phyloP scores from a whole-genome alignment of 2,888 invertebrate species.

The Antheraea assamensis region DNA sequence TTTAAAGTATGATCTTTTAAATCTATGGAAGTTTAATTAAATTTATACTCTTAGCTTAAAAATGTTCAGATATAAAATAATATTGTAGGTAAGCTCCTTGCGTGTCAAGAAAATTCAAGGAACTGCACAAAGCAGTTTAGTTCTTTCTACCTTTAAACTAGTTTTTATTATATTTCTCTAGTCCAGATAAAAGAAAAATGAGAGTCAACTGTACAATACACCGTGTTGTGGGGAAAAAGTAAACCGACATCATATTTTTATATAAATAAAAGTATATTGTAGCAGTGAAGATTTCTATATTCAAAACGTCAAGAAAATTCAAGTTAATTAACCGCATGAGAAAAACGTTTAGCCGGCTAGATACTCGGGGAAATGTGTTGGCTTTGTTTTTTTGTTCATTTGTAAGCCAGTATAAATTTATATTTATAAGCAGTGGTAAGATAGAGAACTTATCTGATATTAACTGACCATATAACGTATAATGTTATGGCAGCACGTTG shows the following conservation, averaged over 20 bases:
- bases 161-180: not conserved
- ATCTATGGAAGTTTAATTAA: not conserved
- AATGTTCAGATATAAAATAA: not conserved
- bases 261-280: not conserved
- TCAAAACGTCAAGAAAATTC: not conserved
- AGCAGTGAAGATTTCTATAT: not conserved
- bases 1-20: not conserved
- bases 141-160: not conserved
- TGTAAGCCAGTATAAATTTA: not conserved
- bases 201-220: conserved; percentile 2
- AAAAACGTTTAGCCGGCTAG: not conserved
- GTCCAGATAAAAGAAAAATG: conserved; percentile 4
- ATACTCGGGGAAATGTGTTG: too few relatives aligned
- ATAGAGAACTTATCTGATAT: not conserved
- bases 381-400: too few relatives aligned
- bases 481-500: too few relatives aligned
- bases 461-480: not conserved
- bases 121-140: not conserved
- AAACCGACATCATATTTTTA: not conserved
- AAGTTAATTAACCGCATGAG: not conserved
- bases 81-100: not conserved
- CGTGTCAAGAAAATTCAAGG: not conserved
- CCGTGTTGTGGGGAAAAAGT: not conserved
- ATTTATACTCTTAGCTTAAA: not conserved
- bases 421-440: not conserved